These are phyloP conservation scores for Acholoe squamosa DNA, from an alignment of 2,888 invertebrate genomes.

Conservation along the genomic window DNA sequence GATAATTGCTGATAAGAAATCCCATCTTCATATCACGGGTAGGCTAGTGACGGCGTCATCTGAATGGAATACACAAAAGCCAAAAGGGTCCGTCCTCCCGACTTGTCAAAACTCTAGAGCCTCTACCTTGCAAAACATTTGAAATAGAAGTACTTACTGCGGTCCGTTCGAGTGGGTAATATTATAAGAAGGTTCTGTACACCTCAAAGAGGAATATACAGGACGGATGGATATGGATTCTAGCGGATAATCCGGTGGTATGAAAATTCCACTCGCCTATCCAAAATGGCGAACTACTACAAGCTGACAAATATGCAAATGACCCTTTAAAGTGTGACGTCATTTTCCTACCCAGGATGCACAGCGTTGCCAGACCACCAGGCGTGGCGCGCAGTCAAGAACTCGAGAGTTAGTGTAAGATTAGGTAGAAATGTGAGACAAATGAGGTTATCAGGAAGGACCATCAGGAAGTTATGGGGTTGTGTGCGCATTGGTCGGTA, in stretches of 20 bases:
- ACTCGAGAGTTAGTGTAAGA: too few relatives aligned
- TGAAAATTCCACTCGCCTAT: slow-evolving; percentile 59
- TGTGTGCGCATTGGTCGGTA: too few relatives aligned
- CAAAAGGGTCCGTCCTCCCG: slow-evolving; percentile 30
- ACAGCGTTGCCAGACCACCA: slow-evolving; percentile 3
- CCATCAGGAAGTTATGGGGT: too few relatives aligned
- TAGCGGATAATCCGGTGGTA: slow-evolving; percentile 62
- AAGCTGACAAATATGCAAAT: slow-evolving; percentile 63
- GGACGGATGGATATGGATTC: slow-evolving; percentile 67
- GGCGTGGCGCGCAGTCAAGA: neutral
- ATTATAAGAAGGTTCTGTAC: slow-evolving; percentile 60
- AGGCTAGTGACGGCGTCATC: slow-evolving; percentile 48
- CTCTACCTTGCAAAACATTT: neutral
- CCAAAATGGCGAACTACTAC: slow-evolving; percentile 67
- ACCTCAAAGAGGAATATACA: slow-evolving; percentile 60
- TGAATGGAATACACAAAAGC: slow-evolving; percentile 35
- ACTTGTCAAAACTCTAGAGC: slow-evolving; percentile 54
- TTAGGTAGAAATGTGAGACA: too few relatives aligned
- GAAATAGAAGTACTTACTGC: slow-evolving; percentile 66
- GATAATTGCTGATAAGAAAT: slow-evolving; percentile 47
- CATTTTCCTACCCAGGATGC: slow-evolving; percentile 55
- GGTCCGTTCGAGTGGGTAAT: slow-evolving; percentile 69
- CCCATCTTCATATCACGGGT: slow-evolving; percentile 4
- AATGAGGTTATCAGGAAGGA: too few relatives aligned
- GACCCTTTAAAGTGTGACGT: slow-evolving; percentile 64